phyloP scores from a whole-genome alignment of 2,113 vertebrate genomes.

The Ovibos moschatus region DNA sequence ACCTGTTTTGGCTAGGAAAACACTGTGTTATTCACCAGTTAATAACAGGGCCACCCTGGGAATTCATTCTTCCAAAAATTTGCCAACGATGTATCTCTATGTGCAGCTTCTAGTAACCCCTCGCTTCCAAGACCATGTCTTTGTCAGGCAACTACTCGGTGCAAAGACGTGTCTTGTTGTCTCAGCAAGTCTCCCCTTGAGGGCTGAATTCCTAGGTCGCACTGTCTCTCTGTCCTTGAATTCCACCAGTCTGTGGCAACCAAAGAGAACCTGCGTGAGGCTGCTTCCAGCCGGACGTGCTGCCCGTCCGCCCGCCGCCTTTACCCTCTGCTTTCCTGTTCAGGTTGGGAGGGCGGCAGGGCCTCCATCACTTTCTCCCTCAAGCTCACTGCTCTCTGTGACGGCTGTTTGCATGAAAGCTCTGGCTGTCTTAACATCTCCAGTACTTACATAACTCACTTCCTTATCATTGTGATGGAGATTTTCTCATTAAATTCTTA shows the following conservation, averaged over 20 bases:
- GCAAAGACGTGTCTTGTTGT: not conserved
- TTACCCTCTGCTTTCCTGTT: not conserved
- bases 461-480: not conserved
- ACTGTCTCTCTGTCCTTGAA: not conserved
- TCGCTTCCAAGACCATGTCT: not conserved
- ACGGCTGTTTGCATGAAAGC: not conserved
- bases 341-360: not conserved
- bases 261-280: not conserved
- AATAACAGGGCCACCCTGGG: not conserved
- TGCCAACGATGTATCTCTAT: not conserved
- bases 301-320: too few relatives aligned
- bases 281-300: not conserved
- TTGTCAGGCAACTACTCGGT: not conserved
- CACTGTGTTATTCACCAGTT: not conserved
- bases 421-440: not conserved
- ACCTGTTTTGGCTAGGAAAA: not conserved
- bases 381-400: not conserved
- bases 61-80: not conserved
- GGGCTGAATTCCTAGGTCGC: not conserved
- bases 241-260: not conserved
- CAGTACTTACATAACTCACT: not conserved
- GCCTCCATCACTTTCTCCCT: not conserved
- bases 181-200: not conserved
- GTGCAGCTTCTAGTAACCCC: not conserved
- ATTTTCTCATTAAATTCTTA: not conserved